Evolutionary conservation across 2,888 invertebrate species (phyloP), one percentile per base, ranked within the genome.

Genomic region (Acronicta leporina): DNA sequence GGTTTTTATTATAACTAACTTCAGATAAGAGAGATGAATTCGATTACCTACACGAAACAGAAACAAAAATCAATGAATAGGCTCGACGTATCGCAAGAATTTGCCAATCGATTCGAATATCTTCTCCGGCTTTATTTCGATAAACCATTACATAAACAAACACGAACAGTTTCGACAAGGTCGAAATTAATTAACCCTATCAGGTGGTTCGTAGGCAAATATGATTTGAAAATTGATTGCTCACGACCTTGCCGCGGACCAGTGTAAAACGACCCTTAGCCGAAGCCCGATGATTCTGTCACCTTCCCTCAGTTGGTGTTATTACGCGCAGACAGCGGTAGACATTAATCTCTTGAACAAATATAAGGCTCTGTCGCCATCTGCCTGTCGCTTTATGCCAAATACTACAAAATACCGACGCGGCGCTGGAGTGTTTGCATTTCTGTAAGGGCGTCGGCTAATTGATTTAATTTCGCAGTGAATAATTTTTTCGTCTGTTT

Each of bases 271-370:
- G 43, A 14, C 56, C 53, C 54, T 64, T 60, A 64, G 43, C 35
- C 46, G 43, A 46, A 57, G 40, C 57, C 44, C 56, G 52, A 61
- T 68, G 77, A 71, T 77, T 79, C 67, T 72, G 69, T 73, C 72
- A 66, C 71, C 62, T 64, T 63, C 33, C 33, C 60, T 52, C 54
- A 50, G 66, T 61, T 40, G 57, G 65, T 75, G 77, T 85, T 84
- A 83, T 80, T 81, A 78, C 64, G 45, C 77, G 52, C 68, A 75
- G 85, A 84, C 87, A 84, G 81, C 58, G 73, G 79, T 67, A 81
- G 84, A 83, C 87, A 89, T 88, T 89, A 87, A 90, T 91, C 89
- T 87, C 81, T 81, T 79, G 82, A 81, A 82, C 86, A 88, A 87
- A 88, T 84, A 86, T 85, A 85, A 85, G 82, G 76, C 82, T 75